Percentiles rank a stretch among this genome's conserved stretches.
Evolutionary conservation across 2,888 invertebrate genomes (phyloP).

Genomic region (Apoda limacodes): DNA sequence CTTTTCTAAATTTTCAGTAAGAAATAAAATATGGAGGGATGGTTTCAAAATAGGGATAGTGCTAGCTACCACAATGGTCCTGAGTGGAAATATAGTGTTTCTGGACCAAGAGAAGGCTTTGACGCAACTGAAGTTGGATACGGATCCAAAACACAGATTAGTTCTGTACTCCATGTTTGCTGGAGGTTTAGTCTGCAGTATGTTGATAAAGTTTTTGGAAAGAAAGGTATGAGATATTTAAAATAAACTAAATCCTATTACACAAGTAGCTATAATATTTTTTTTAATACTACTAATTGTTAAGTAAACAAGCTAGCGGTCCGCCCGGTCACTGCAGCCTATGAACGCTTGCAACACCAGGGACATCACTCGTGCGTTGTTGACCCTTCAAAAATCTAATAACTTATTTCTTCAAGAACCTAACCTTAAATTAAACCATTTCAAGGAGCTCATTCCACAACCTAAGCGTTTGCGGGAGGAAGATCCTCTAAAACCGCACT

Average conservation of each 20-base stretch:
- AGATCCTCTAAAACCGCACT: too few relatives aligned
- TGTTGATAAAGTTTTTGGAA: slow-evolving; percentile 30
- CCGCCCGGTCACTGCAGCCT: too few relatives aligned
- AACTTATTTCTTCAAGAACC: too few relatives aligned
- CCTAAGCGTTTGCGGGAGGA: too few relatives aligned
- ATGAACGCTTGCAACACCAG: too few relatives aligned
- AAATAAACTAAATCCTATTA: too few relatives aligned
- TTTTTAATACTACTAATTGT: neutral
- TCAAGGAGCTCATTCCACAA: too few relatives aligned
- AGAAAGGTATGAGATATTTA: slow-evolving; percentile 47
- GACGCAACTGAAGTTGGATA: slow-evolving; percentile 29
- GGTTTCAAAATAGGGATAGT: slow-evolving; percentile 38
- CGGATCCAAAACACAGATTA: slow-evolving; percentile 32
- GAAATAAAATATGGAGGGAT: slow-evolving; percentile 44
- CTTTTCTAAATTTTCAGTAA: slow-evolving; percentile 43
- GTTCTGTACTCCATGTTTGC: slow-evolving; percentile 29
- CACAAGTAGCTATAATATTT: slow-evolving; percentile 1
- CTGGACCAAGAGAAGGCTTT: slow-evolving; percentile 42
- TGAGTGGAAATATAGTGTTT: slow-evolving; percentile 47
- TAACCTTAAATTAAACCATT: too few relatives aligned
- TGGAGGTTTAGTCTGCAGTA: slow-evolving; percentile 28
- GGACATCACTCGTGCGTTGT: too few relatives aligned
- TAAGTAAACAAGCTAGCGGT: too few relatives aligned
- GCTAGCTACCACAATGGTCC: slow-evolving; percentile 31
- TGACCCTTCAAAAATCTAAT: too few relatives aligned